phyloP scores from a whole-genome alignment of 2,113 vertebrate genomes.

The Genyomyrus donnyi region DNA sequence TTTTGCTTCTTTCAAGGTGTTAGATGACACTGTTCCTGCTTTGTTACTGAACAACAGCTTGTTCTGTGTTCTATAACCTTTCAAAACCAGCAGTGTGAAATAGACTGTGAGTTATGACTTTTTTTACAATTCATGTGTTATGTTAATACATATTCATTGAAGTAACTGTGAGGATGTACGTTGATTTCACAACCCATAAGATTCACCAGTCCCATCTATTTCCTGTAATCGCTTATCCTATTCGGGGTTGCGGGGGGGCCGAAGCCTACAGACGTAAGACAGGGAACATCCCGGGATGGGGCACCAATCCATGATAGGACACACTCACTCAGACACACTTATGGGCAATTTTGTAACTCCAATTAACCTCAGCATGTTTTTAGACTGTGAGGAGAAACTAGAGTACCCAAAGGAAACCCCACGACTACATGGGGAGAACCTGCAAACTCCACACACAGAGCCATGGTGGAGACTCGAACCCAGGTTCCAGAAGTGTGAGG shows the following conservation, averaged over 20 bases:
- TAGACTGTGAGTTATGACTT: not conserved
- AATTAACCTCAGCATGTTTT: not conserved
- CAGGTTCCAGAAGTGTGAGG: not conserved
- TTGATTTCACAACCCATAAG: not conserved
- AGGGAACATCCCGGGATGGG: not conserved
- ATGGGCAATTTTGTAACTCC: not conserved
- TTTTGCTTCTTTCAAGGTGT: not conserved
- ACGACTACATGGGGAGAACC: not conserved
- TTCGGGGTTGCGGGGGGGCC: not conserved
- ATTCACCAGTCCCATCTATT: not conserved
- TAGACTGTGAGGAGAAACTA: not conserved
- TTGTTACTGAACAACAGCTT: conserved; percentile 1
- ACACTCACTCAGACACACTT: not conserved
- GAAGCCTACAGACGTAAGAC: not conserved
- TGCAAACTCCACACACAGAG: not conserved
- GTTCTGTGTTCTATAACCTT: not conserved
- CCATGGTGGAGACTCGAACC: not conserved
- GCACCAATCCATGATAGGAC: not conserved
- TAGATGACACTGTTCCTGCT: not conserved
- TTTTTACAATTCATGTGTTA: not conserved
- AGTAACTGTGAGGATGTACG: not conserved
- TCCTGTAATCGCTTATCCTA: not conserved
- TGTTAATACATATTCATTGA: not conserved
- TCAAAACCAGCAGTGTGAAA: not conserved
- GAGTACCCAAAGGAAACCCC: not conserved